These are phyloP conservation scores for Eueides isabella DNA, from an alignment of 1,140 invertebrate genomes.

Conservation along the genomic window DNA sequence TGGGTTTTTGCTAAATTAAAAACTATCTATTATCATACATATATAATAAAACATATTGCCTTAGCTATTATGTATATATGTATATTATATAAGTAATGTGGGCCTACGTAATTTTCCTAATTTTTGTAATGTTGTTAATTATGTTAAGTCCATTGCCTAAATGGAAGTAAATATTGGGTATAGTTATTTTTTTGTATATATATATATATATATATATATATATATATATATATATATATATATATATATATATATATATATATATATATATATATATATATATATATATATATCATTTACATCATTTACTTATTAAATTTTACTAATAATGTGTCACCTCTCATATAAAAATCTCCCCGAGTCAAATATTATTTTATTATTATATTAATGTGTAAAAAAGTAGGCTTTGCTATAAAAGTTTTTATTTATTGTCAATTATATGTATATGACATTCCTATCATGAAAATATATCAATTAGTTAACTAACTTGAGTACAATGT, in stretches of 20 bases:
- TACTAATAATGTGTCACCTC: not conserved
- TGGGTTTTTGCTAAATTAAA: not conserved
- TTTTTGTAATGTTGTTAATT: no score
- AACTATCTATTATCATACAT: not conserved
- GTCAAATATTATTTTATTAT: no score
- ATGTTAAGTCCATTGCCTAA: not conserved
- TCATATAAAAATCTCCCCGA: no score
- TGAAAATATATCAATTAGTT: not conserved
- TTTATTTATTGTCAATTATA: slow-evolving; percentile 8
- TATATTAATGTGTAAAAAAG: no score
- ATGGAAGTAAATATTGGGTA: not conserved
- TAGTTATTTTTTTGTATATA: no score
- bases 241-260: no score
- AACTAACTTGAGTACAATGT: slow-evolving; percentile 1
- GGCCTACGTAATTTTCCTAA: not conserved
- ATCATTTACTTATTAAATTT: not conserved
- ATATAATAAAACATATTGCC: not conserved
- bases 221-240: no score
- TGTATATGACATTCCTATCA: slow-evolving; percentile 11
- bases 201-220: no score
- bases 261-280: no score
- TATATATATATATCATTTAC: not conserved
- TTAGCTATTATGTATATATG: not conserved
- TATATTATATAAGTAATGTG: not conserved
- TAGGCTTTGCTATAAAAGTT: not conserved